Conservation (phyloP, 2,797 vertebrate species). For the Agapornis canus region DNA sequence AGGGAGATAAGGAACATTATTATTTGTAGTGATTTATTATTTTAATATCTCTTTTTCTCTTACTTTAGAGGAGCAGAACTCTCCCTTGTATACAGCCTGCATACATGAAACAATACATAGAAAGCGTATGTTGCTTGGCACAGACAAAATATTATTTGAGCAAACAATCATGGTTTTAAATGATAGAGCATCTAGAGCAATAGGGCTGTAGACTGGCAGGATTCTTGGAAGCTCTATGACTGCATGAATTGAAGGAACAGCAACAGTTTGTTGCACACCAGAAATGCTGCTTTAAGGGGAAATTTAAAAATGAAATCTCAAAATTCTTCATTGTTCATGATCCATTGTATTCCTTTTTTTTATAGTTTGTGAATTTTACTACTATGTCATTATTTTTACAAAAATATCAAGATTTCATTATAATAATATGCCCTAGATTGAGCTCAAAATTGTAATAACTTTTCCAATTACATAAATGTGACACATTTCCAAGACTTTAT, state of each 20-base stretch:
- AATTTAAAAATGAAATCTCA: background rate
- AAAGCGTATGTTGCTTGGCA: background rate
- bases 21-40: background rate
- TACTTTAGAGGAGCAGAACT: background rate
- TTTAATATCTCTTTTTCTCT: background rate
- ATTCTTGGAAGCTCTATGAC: background rate
- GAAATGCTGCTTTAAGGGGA: background rate
- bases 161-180: fast-evolving
- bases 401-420: background rate
- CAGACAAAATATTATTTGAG: background rate
- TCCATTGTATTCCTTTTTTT: background rate
- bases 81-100: background rate
- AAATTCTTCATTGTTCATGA: background rate
- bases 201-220: fast-evolving
- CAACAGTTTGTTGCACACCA: background rate
- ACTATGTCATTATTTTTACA: background rate
- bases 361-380: background rate
- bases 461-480: background rate
- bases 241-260: background rate
- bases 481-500: background rate
- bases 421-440: background rate
- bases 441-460: background rate
- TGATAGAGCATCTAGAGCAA: fast-evolving
- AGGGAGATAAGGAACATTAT: background rate
- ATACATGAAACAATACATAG: background rate